Evolutionary conservation across 2,797 vertebrate species (phyloP), one percentile per base, ranked within the genome.

Genomic region (Karalla daura): DNA sequence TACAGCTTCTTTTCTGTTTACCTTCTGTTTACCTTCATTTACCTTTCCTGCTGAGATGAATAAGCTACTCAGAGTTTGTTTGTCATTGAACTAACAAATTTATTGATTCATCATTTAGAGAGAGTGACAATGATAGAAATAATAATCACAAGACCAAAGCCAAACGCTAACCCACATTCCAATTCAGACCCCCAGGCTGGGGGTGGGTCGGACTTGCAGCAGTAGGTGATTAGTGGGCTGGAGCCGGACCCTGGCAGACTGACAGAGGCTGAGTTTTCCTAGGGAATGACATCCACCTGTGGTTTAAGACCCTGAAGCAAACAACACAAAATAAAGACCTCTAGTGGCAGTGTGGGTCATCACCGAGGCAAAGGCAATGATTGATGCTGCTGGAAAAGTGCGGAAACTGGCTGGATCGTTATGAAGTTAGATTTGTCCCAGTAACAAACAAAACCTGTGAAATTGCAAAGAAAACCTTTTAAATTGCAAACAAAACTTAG

Each of bases 241-340:
- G 7, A 41, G 12, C 41, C 21, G 45, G 36, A 27, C 37, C 7
- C 15, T 41, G 35, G 14, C 10, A 12, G 10, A 9, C 28, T 18
- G 17, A 12, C 17, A 5, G 2, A 43, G 17, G 18, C 18, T 8
- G 17, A 17, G 13, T 3, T 20, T 15, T 24, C 15, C 30, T n/a
- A 14, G 49, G 49, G 1, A 1, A 5, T 11, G 17, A 7, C 7
- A 36, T 49, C 37, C 1, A 3, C 43, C 14, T 32, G 14, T 47
- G 23, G 9, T 49, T 40, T 4, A 21, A 35, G 33, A 12, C 12
- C 10, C 9, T 46, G 28, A 6, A 2, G 24, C n/a, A n/a, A 52
- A 24, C 27, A 32, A 18, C n/a, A 13, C 13, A 60, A 64, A 35
- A 59, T 20, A 46, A 54, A 59, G 37, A 47, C 44, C 37, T 52